A percentile compares a stretch with the other conserved stretches of the same genome.
phyloP scores from a whole-genome alignment of 2,888 invertebrate genomes.

The Drosophila flavopinicola region DNA sequence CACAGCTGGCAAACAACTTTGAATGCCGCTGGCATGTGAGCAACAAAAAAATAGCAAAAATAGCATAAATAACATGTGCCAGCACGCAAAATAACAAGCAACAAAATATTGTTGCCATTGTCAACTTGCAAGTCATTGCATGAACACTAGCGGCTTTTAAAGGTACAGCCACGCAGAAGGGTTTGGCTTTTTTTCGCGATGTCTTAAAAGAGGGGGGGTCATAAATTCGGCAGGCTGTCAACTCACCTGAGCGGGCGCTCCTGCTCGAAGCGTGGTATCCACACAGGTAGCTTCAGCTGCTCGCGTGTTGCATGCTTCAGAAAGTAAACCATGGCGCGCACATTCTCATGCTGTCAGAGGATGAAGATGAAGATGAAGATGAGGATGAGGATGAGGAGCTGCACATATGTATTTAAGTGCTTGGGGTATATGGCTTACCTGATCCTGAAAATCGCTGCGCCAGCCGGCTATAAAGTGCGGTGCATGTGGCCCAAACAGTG shows the following conservation, averaged over 20 bases:
- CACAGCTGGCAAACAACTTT: slow-evolving; percentile 7
- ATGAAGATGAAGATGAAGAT: slow-evolving; percentile 9
- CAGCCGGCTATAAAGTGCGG: slow-evolving; percentile 93
- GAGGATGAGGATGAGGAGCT: too few species aligned
- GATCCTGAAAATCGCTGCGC: slow-evolving; percentile 92
- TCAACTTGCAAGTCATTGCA: slow-evolving; percentile 32
- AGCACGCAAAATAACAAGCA: slow-evolving; percentile 18
- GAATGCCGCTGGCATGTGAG: slow-evolving; percentile 23
- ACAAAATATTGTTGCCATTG: slow-evolving; percentile 35
- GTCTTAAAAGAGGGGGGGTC: not conserved
- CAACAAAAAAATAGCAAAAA: too few species aligned
- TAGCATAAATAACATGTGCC: slow-evolving; percentile 16
- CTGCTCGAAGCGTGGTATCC: slow-evolving; percentile 80
- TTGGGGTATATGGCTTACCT: slow-evolving; percentile 69
- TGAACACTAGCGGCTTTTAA: slow-evolving; percentile 3
- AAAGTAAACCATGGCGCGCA: slow-evolving; percentile 91
- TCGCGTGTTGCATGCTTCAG: slow-evolving; percentile 90
- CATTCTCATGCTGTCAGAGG: slow-evolving; percentile 88
- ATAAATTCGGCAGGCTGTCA: slow-evolving; percentile 42
- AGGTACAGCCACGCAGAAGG: not conserved
- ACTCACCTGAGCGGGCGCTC: slow-evolving; percentile 82
- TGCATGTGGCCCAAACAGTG: slow-evolving; percentile 91
- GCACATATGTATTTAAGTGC: not conserved
- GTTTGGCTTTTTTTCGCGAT: not conserved
- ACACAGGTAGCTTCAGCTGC: slow-evolving; percentile 86